Evolutionary conservation across 2,888 invertebrate species (phyloP), one percentile per base, ranked within the genome.

Genomic region (Halocaridina rubra): DNA sequence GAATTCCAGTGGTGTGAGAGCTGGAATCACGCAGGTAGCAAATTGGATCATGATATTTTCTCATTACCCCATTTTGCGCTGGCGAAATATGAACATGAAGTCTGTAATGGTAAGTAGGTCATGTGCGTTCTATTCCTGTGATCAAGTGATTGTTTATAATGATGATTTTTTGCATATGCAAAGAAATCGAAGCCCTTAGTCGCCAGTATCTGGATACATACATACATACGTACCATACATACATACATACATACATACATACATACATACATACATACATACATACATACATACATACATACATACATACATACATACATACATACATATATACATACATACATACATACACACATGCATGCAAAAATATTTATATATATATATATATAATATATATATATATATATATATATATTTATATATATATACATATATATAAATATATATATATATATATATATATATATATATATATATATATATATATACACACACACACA

Each of bases 41-140:
- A 82, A 29, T 30, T 86, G 19, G 82, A 82, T 46, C 64, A 82
- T 8, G 82, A 76, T 5, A 84, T 87, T 22, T 87, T 87, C 59
- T 87, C 87, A 7, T 57, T 87, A 2, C 87, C 87, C 0, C 87
- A 87, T 74, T 87, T 87, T 76, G 76, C 85, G 10, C 85, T 87
- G 2, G 87, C 81, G n/a, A 80, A 85, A 16, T 87, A 87, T 29
- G 79, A 85, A 29, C 87, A 87, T 39, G 79, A 81, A 27, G 76
- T 22, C 3, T 87, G 87, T 61, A 87, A 85, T 22, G 80, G 87
- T 87, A 53, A 78, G 84, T 80, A 57, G n/a, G 53, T n/a, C 2
- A 53, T 22, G 22, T 27, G 24, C 22, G 39, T 46, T n/a, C n/a
- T 30, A 30, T 61, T 29, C 10, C 19, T 13, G 75, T 46, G 24